Conservation (phyloP, 2,888 invertebrate species). For the Eledone cirrhosa region DNA sequence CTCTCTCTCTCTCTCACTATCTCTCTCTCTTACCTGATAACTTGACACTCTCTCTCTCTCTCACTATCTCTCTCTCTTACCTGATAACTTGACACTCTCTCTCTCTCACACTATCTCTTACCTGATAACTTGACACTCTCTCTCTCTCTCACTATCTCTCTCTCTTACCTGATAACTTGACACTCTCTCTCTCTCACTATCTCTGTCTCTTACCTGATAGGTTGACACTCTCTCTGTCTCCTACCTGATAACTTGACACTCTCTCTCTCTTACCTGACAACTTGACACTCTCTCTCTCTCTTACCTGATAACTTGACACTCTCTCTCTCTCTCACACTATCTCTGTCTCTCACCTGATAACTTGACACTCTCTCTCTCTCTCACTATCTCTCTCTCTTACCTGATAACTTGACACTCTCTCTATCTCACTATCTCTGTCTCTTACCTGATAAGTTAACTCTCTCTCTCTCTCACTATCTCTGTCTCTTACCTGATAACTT, state of each 20-base stretch:
- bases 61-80: constrained; percentile 42
- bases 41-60: constrained; percentile 42
- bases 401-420: constrained; percentile 54
- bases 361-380: constrained; percentile 42
- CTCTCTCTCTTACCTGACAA: background rate
- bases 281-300: no score
- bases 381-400: constrained; percentile 42
- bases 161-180: constrained; percentile 54
- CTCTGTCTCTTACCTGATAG: constrained; percentile 55
- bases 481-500: constrained; percentile 52
- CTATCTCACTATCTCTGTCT: no score
- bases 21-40: constrained; percentile 52
- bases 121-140: constrained; percentile 56
- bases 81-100: constrained; percentile 54
- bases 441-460: constrained; percentile 57
- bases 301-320: constrained; percentile 58
- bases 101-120: constrained; percentile 32
- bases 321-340: background rate
- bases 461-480: constrained; percentile 28
- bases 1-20: constrained; percentile 37
- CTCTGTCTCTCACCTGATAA: constrained; percentile 55
- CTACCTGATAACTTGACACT: constrained; percentile 58
- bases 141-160: no score
- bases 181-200: constrained; percentile 37
- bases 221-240: constrained; percentile 41